Base-by-base conservation (phyloP, 2,113 vertebrate species). In the Vombatus ursinus region DNA sequence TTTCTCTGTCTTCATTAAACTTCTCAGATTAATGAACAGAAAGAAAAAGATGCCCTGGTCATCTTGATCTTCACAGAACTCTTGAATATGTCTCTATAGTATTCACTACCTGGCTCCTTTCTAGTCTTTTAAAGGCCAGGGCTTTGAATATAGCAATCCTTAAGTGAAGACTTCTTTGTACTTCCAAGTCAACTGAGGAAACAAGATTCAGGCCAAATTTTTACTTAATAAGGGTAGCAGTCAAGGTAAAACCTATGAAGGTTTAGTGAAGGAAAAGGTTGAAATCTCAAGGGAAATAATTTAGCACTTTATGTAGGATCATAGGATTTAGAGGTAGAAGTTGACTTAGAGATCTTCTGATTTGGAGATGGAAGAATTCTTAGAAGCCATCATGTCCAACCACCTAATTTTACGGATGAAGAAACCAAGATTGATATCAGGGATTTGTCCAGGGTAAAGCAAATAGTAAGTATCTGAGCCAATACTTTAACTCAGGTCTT, bases 171-270 rank as follows among this genome's bases (percentile, higher is more conserved):
- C 48, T 22, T 51, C 14, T 8, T 50, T 91, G 31, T 22, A 44
- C 48, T 95, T 94, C 68, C 84, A 91, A 92, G 24, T 95, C 2
- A 3, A 90, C 52, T 94, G 31, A 77, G 47, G 61, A 37, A 95
- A 28, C 50, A 54, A 16, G 31, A 61, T 49, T 96, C 22, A 93
- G 90, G 53, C 77, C 89, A 96, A 26, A 77, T 26, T 68, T 68
- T 31, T 31, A 68, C 61, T 94, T 91, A 68, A 50, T 95, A 84
- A 96, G 26, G 50, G 8, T 28, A 52, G 37, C 37, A 50, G 95
- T 50, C 50, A 95, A 92, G 28, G 7, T 12, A 49, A 96, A 95
- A 91, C 5, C 54, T 92, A 51, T 48, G 91, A 89, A 96, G 23
- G 4, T 3, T 90, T 93, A 93, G 51, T 91, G 84, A 93, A 94